Conservation (phyloP, 2,797 vertebrate species). For the Danio choprae region DNA sequence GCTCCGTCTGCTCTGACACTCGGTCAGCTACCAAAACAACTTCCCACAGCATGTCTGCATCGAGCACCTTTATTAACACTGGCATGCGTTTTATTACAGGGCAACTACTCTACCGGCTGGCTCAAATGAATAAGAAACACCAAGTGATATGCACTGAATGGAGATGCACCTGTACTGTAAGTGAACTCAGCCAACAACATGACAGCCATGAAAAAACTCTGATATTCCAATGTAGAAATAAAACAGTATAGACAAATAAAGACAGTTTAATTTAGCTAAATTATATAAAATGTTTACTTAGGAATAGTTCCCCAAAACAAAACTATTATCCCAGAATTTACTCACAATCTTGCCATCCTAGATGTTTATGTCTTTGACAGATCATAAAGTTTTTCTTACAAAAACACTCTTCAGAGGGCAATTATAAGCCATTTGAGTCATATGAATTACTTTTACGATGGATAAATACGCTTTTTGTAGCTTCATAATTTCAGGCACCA, state of each 20-base stretch:
- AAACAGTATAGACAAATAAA: slow-evolving; percentile 12
- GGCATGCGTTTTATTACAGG: slow-evolving; percentile 55
- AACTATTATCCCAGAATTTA: too few species aligned
- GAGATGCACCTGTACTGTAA: slow-evolving; percentile 29
- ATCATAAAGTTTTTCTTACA: too few species aligned
- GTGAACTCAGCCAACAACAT: slow-evolving; percentile 6
- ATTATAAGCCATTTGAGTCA: too few species aligned
- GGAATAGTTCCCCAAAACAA: too few species aligned
- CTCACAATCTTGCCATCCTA: too few species aligned
- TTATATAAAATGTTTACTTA: slow-evolving; percentile 7
- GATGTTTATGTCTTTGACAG: too few species aligned
- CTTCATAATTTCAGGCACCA: too few species aligned
- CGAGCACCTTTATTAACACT: slow-evolving; percentile 55
- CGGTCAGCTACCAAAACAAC: slow-evolving; percentile 49
- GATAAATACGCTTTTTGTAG: too few species aligned
- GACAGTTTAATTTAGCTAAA: slow-evolving; percentile 29
- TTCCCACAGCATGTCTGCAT: slow-evolving; percentile 46
- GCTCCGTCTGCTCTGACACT: slow-evolving; percentile 39
- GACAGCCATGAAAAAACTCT: slow-evolving; percentile 2
- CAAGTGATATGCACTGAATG: slow-evolving; percentile 41
- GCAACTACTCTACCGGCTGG: slow-evolving; percentile 38
- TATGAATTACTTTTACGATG: too few species aligned
- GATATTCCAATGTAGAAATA: neutral
- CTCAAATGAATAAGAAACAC: slow-evolving; percentile 54
- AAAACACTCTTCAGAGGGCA: too few species aligned